Percentiles rank a stretch among this genome's conserved stretches.
Evolutionary conservation across 2,888 invertebrate genomes (phyloP).

Genomic region (Cheilosia vulpina): DNA sequence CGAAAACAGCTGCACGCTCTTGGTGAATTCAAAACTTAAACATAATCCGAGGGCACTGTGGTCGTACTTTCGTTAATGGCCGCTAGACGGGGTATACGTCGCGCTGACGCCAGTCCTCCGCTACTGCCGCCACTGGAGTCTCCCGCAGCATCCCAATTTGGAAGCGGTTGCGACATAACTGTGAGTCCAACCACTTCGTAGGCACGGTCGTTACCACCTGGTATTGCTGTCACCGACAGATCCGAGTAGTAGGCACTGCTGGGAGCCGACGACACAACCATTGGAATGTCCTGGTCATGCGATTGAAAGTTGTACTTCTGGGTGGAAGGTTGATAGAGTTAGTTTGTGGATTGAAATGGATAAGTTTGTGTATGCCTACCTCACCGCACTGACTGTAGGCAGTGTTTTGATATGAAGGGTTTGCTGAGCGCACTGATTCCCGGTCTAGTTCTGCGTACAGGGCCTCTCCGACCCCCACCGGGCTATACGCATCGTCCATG

Average conservation of each 20-base stretch:
- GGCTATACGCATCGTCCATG: constrained; percentile 87
- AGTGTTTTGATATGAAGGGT: constrained; percentile 89
- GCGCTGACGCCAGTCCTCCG: constrained; percentile 78
- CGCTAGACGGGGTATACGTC: constrained; percentile 84
- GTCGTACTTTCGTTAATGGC: constrained; percentile 86
- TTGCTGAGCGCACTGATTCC: constrained; percentile 84
- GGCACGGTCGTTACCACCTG: constrained; percentile 84
- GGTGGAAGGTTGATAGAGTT: constrained; percentile 17
- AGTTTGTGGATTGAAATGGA: not conserved
- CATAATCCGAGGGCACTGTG: constrained; percentile 86
- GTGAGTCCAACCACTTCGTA: constrained; percentile 86
- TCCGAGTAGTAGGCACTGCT: constrained; percentile 91
- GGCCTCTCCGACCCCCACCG: constrained; percentile 86
- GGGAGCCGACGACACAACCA: constrained; percentile 86
- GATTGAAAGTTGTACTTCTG: constrained; percentile 83
- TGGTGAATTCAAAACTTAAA: constrained; percentile 79
- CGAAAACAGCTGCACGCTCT: constrained; percentile 11
- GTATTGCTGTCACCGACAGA: constrained; percentile 85
- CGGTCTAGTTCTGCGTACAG: constrained; percentile 89
- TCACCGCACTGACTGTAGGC: constrained; percentile 86
- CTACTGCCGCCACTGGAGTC: constrained; percentile 79
- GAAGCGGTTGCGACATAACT: constrained; percentile 84
- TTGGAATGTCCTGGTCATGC: constrained; percentile 84
- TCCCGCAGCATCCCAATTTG: constrained; percentile 82
- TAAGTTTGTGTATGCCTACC: constrained; percentile 77